These are phyloP conservation scores for Uria lomvia DNA, from an alignment of 2,113 vertebrate species.

Conservation along the genomic window DNA sequence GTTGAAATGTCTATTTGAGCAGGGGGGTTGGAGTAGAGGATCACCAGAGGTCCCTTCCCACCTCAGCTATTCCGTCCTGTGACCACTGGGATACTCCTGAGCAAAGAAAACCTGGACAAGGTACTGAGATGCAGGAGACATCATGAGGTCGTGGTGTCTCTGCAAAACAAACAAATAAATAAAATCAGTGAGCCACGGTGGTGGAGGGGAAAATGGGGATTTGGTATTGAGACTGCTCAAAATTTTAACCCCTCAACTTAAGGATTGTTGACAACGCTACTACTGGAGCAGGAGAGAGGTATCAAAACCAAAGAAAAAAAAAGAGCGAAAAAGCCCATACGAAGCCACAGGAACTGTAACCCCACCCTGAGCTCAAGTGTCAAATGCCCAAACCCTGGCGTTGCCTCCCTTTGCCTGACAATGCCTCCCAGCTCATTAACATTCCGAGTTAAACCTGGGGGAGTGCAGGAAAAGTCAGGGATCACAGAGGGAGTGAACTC, in stretches of 20 bases:
- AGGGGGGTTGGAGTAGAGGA: not conserved
- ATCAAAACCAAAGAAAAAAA: not conserved
- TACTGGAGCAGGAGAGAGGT: not conserved
- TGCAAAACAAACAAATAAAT: not conserved
- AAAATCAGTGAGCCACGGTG: not conserved
- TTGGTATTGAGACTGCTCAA: not conserved
- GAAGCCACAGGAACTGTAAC: not conserved
- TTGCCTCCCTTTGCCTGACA: not conserved
- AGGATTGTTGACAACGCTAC: not conserved
- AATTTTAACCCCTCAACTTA: not conserved
- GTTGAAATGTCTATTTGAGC: not conserved
- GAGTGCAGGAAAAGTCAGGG: constrained; percentile 7
- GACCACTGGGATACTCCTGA: not conserved
- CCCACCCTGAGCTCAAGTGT: not conserved
- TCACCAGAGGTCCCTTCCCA: not conserved
- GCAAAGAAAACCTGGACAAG: not conserved
- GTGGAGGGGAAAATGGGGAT: not conserved
- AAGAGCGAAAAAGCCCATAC: not conserved
- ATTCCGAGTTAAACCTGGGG: not conserved
- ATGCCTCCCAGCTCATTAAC: not conserved
- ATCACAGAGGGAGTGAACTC: not conserved
- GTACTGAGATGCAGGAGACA: not conserved
- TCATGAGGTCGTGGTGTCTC: not conserved
- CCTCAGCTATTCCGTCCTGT: not conserved
- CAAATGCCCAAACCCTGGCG: not conserved